phyloP scores from a whole-genome alignment of 2,113 vertebrate species.

The Rhinogobius similis region DNA sequence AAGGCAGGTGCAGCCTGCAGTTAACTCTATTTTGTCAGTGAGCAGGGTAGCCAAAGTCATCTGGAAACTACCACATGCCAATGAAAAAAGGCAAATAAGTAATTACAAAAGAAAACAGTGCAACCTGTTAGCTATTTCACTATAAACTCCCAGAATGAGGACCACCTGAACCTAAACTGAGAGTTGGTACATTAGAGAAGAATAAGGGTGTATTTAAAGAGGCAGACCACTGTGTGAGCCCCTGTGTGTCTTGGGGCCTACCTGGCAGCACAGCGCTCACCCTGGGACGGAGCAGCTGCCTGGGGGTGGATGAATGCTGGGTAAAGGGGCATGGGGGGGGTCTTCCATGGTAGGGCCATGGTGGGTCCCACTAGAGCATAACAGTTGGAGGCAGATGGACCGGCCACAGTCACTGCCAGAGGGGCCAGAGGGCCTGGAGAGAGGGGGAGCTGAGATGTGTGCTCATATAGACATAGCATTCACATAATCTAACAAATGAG shows the following conservation, averaged over 20 bases:
- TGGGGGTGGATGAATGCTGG: slow-evolving; percentile 55
- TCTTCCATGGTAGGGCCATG: slow-evolving; percentile 45
- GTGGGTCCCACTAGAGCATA: slow-evolving; percentile 67
- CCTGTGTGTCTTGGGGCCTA: slow-evolving; percentile 64
- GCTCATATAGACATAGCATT: slow-evolving; percentile 21
- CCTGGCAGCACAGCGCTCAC: slow-evolving; percentile 67
- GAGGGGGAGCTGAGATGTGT: slow-evolving; percentile 56
- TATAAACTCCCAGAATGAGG: slow-evolving; percentile 49
- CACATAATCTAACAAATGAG: neutral
- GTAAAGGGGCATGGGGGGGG: slow-evolving; percentile 26
- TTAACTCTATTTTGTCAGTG: slow-evolving; percentile 41
- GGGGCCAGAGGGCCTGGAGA: slow-evolving; percentile 61
- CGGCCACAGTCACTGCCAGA: slow-evolving; percentile 55
- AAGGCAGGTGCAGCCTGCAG: slow-evolving; percentile 32
- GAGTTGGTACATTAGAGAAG: slow-evolving; percentile 34
- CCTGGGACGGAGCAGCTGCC: slow-evolving; percentile 72
- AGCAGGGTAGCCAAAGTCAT: slow-evolving; percentile 64
- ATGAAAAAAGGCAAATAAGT: slow-evolving; percentile 71
- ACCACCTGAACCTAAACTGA: slow-evolving; percentile 62
- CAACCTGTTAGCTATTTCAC: slow-evolving; percentile 73
- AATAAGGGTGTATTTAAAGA: slow-evolving; percentile 8
- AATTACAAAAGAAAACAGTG: slow-evolving; percentile 78
- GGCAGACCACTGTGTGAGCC: slow-evolving; percentile 30
- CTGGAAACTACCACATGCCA: slow-evolving; percentile 64
- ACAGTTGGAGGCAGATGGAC: slow-evolving; percentile 80